phyloP scores from a whole-genome alignment of 2,888 invertebrate species.

The Odontothrips loti region DNA sequence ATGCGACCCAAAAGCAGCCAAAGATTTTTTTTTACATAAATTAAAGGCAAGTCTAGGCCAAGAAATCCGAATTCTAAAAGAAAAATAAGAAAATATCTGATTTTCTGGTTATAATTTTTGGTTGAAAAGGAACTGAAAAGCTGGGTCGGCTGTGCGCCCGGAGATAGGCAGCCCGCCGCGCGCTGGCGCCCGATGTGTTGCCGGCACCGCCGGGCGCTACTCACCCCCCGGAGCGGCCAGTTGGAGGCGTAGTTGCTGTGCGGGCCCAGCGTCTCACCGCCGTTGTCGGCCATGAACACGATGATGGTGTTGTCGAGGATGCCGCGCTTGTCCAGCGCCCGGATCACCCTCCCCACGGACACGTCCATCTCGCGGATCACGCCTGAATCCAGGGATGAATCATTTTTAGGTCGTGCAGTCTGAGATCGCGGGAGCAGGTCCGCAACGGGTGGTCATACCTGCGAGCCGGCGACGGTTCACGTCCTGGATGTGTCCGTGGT shows the following conservation, averaged over 20 bases:
- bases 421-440: too few relatives aligned
- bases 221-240: constrained; percentile 42
- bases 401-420: too few relatives aligned
- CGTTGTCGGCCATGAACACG: constrained; percentile 61
- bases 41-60: too few relatives aligned
- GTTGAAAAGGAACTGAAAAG: too few relatives aligned
- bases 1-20: too few relatives aligned
- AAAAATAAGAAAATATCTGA: too few relatives aligned
- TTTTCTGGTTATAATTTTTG: too few relatives aligned
- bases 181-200: too few relatives aligned
- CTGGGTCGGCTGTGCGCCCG: too few relatives aligned
- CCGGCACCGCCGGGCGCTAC: not conserved
- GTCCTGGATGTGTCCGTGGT: constrained; percentile 62
- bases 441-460: not conserved
- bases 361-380: constrained; percentile 46
- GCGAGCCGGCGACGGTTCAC: not conserved
- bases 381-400: not conserved
- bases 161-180: too few relatives aligned
- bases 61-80: too few relatives aligned
- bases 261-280: constrained; percentile 50
- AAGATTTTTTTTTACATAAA: too few relatives aligned
- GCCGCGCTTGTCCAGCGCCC: constrained; percentile 50
- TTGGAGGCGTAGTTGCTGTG: constrained; percentile 57
- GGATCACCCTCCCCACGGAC: constrained; percentile 54
- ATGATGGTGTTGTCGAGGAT: constrained; percentile 58